phyloP scores from a whole-genome alignment of 2,797 vertebrate species.

The Coreius guichenoti region DNA sequence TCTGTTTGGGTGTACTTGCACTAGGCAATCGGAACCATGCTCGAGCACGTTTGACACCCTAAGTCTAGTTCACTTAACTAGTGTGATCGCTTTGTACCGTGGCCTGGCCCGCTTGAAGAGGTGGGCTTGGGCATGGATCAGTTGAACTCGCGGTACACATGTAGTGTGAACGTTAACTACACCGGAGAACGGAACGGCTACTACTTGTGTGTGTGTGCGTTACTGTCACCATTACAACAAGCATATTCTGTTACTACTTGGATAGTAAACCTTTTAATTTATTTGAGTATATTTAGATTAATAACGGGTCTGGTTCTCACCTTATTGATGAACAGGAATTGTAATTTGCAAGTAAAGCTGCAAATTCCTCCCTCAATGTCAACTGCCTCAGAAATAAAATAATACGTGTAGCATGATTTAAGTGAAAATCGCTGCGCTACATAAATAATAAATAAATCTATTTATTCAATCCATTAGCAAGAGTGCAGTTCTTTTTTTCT shows the following conservation, averaged over 20 bases:
- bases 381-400: too few relatives aligned
- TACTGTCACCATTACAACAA: background rate
- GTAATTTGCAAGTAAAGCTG: background rate
- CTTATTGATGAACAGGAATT: background rate
- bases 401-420: too few relatives aligned
- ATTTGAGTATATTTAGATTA: background rate
- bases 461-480: too few relatives aligned
- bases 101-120: background rate
- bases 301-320: background rate
- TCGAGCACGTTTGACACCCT: background rate
- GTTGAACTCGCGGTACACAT: background rate
- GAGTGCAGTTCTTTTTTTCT: too few relatives aligned
- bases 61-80: background rate
- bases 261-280: background rate
- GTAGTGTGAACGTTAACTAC: background rate
- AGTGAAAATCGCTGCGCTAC: too few relatives aligned
- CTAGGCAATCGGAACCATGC: background rate
- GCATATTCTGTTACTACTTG: background rate
- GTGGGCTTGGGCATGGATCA: background rate
- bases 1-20: background rate
- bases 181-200: background rate
- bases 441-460: too few relatives aligned
- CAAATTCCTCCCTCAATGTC: background rate
- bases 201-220: background rate
- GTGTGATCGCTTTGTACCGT: background rate